Base-by-base conservation (phyloP, 2,797 vertebrate genomes). In the Balearica regulorum region DNA sequence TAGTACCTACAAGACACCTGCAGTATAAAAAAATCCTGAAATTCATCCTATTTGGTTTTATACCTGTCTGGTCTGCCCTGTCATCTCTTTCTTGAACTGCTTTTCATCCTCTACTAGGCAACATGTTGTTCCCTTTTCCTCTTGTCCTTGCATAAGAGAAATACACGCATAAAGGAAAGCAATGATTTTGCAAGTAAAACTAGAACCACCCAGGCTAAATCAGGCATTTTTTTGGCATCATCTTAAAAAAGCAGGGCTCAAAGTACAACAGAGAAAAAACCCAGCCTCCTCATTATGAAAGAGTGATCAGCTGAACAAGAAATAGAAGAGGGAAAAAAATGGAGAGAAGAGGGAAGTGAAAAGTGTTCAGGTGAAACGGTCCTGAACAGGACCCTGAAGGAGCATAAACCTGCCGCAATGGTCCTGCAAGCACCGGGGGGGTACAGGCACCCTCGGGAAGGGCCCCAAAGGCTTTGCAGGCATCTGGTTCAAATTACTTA, bases 101-200 rank as follows among this genome's bases (percentile, higher is more conserved):
- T 91, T 91, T 90, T 85, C 88, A 64, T 68, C 51, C 39, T 87
- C 86, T 77, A 64, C 76, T 35, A 13, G 15, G 57, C 61, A 71
- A 89, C 71, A 75, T 11, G 54, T 65, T 87, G 44, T 61, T 93
- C 81, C 49, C 39, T 92, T 80, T 83, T 87, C 78, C 88, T 92
- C 55, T 73, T 49, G 49, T 12, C 83, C 90, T 94, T 89, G 68
- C 78, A 60, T 79, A 94, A 90, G 18, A 83, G 84, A 61, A 96
- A 93, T 22, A 41, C 0, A 58, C 41, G 48, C 53, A 71, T 8
- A 82, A 61, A 95, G 79, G 78, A 83, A 92, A 81, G 68, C 75
- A 77, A 87, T 89, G 80, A 43, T 93, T 92, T 66, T 92, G 78
- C 83, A 94, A 95, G 86, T 87, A 80, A 95, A 95, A 94, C 83